Conservation (phyloP, 1,140 invertebrate species). For the Zaprionus inermis region DNA sequence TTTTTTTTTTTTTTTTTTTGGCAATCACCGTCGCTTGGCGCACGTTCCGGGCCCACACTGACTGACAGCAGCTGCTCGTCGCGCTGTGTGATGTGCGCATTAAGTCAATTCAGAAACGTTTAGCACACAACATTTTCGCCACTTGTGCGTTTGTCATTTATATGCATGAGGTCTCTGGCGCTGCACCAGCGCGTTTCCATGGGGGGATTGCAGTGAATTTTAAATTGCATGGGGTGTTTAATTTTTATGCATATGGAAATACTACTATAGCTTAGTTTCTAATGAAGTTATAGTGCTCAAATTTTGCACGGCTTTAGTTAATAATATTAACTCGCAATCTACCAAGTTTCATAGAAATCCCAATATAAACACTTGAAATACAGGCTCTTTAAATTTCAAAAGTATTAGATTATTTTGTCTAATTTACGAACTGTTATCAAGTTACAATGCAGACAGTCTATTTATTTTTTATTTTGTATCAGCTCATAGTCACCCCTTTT, state of each 20-base stretch:
- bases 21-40: conserved; percentile 67
- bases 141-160: conserved; percentile 71
- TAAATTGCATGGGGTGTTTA: neutral
- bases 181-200: neutral
- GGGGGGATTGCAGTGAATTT: neutral
- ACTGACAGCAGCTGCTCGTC: conserved; percentile 39
- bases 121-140: conserved; percentile 69
- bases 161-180: conserved; percentile 23
- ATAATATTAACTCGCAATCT: neutral
- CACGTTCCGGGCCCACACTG: conserved; percentile 54
- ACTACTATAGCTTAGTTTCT: neutral
- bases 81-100: conserved; percentile 43
- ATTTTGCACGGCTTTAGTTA: neutral
- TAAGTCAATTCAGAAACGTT: conserved; percentile 77
- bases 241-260: neutral
- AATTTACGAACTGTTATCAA: neutral
- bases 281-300: neutral
- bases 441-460: neutral
- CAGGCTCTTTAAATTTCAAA: neutral
- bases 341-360: neutral
- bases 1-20: conserved; percentile 68
- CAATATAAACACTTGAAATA: neutral
- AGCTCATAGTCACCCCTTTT: neutral
- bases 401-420: no score
- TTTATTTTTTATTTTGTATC: neutral